phyloP scores from a whole-genome alignment of 2,888 invertebrate genomes.

The Parnassius smintheus region DNA sequence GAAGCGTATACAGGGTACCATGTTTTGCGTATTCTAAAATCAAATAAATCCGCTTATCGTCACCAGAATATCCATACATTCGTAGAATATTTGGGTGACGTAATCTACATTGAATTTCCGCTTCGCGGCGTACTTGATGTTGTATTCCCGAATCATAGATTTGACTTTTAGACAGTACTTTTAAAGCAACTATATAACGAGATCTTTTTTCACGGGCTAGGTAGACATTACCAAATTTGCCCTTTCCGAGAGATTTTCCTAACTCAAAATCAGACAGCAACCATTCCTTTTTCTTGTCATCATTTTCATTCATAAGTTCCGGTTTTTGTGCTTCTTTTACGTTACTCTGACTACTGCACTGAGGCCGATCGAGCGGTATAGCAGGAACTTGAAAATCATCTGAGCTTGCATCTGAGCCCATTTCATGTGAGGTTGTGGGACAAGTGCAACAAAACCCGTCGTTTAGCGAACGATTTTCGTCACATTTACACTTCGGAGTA shows the following conservation, averaged over 20 bases:
- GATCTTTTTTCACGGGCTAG: constrained; percentile 78
- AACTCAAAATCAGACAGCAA: constrained; percentile 94
- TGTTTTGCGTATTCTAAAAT: too few relatives aligned
- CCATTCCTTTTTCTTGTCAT: constrained; percentile 83
- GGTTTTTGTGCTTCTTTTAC: constrained; percentile 45
- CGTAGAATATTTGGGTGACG: too few relatives aligned
- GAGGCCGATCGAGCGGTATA: constrained; percentile 52
- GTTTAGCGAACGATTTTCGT: constrained; percentile 59
- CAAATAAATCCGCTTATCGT: too few relatives aligned
- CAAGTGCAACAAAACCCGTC: constrained; percentile 50
- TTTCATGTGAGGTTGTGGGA: constrained; percentile 44
- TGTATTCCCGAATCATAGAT: constrained; percentile 93
- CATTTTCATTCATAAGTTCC: constrained; percentile 44
- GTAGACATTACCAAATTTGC: constrained; percentile 98
- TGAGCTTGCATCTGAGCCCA: too few relatives aligned
- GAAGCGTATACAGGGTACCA: too few relatives aligned
- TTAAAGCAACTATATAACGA: too few relatives aligned
- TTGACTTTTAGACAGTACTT: constrained; percentile 77
- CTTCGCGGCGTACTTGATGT: constrained; percentile 97
- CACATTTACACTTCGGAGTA: constrained; percentile 55
- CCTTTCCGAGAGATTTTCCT: constrained; percentile 95
- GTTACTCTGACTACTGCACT: constrained; percentile 45
- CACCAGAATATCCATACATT: too few relatives aligned
- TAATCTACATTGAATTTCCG: constrained; percentile 95
- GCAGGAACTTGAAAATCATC: constrained; percentile 69